Evolutionary conservation across 2,797 vertebrate species (phyloP).

Genomic region (Sebastolobus alascanus): DNA sequence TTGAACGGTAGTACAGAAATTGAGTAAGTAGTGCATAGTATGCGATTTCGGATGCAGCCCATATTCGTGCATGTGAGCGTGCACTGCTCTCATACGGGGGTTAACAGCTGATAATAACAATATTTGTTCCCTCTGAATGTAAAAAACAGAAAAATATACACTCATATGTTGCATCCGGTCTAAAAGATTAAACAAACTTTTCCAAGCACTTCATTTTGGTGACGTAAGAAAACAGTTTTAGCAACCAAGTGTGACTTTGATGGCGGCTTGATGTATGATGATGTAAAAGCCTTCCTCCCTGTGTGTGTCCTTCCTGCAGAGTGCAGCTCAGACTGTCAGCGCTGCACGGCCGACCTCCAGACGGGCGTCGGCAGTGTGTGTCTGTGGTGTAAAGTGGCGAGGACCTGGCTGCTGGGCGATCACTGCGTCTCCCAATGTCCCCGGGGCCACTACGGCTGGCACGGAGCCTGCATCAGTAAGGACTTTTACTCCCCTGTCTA

Average conservation of each 20-base stretch:
- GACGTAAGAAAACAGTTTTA: not conserved
- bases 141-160: no score
- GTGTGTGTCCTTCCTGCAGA: constrained; percentile 74
- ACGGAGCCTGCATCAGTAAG: constrained; percentile 86
- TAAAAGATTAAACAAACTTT: no score
- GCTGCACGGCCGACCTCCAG: constrained; percentile 87
- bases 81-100: no score
- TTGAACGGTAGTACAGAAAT: no score
- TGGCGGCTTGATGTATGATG: accelerated
- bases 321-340: constrained; percentile 90
- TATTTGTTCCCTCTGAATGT: not conserved
- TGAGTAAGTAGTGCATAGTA: no score
- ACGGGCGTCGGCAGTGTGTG: constrained; percentile 86
- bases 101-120: no score
- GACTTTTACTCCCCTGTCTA: not conserved
- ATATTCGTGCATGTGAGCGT: no score
- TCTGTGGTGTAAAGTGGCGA: constrained; percentile 85
- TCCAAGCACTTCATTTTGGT: not conserved
- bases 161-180: no score
- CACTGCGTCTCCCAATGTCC: constrained; percentile 89
- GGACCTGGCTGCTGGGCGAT: constrained; percentile 87
- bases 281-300: not conserved
- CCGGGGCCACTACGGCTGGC: constrained; percentile 75
- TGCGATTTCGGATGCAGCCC: no score
- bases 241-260: not conserved